Percentiles rank a stretch among this genome's conserved stretches.
Evolutionary conservation across 2,888 invertebrate species (phyloP).

Genomic region (Drosophila flavopinicola): DNA sequence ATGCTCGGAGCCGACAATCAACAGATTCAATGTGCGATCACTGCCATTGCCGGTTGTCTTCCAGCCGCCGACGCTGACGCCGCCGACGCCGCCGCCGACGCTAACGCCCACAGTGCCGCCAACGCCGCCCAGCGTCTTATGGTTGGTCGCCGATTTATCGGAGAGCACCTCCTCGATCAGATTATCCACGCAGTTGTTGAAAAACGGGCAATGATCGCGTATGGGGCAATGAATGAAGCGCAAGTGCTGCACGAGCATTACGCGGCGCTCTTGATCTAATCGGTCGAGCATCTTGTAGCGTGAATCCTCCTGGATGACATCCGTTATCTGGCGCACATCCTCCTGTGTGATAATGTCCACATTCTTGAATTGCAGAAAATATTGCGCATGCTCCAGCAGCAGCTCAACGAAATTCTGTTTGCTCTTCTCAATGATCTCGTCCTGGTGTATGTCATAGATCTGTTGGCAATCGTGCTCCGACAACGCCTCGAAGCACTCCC

Average conservation of each 20-base stretch:
- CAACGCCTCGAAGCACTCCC: slow-evolving; percentile 96
- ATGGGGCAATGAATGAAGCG: slow-evolving; percentile 98
- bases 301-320: slow-evolving; percentile 95
- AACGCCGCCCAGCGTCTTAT: slow-evolving; percentile 84
- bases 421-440: slow-evolving; percentile 94
- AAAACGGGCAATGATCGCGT: slow-evolving; percentile 96
- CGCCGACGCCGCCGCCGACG: slow-evolving; percentile 34
- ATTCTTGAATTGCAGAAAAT: slow-evolving; percentile 96
- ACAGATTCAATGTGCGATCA: slow-evolving; percentile 89
- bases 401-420: slow-evolving; percentile 97
- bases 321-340: slow-evolving; percentile 96
- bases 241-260: slow-evolving; percentile 97
- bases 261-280: slow-evolving; percentile 96
- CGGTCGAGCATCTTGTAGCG: slow-evolving; percentile 97
- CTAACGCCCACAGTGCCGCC: slow-evolving; percentile 9
- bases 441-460: slow-evolving; percentile 97
- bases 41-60: slow-evolving; percentile 68
- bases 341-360: slow-evolving; percentile 96
- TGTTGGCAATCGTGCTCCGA: slow-evolving; percentile 95
- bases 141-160: slow-evolving; percentile 85
- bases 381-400: slow-evolving; percentile 94
- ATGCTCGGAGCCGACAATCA: slow-evolving; percentile 94
- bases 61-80: slow-evolving; percentile 41
- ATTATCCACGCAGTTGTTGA: slow-evolving; percentile 92
- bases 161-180: slow-evolving; percentile 87